These are phyloP conservation scores for Theonella swinhoei DNA, from an alignment of 37 sponge, comb jelly and placozoan species.

Conservation along the genomic window DNA sequence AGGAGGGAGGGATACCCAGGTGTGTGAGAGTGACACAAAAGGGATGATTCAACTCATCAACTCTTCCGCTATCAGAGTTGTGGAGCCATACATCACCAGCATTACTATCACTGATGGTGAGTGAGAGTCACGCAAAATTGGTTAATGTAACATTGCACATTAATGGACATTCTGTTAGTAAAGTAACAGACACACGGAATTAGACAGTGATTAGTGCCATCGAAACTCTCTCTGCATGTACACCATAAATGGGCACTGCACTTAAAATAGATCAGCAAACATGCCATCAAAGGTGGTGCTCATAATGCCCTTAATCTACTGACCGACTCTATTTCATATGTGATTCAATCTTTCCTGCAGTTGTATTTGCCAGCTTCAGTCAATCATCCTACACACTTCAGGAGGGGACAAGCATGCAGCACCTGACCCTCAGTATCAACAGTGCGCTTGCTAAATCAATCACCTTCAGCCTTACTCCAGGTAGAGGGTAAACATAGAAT, in stretches of 20 bases:
- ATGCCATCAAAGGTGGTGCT: too few relatives aligned
- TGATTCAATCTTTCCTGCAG: too few relatives aligned
- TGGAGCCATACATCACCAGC: background rate
- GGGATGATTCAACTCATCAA: background rate
- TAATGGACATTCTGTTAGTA: background rate
- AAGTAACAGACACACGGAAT: too few relatives aligned
- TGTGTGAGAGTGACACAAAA: background rate
- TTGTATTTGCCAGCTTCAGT: background rate
- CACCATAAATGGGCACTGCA: too few relatives aligned
- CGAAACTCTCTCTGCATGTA: background rate
- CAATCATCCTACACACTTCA: background rate
- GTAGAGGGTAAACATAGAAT: too few relatives aligned
- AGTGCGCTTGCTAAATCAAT: background rate
- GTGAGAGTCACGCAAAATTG: too few relatives aligned
- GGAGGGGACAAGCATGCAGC: background rate
- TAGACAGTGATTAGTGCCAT: too few relatives aligned
- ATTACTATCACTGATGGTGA: background rate
- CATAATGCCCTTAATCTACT: too few relatives aligned
- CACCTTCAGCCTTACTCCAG: background rate
- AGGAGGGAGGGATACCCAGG: background rate
- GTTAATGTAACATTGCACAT: too few relatives aligned
- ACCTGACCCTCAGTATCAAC: background rate
- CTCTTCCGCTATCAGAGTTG: background rate
- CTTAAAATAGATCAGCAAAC: too few relatives aligned
- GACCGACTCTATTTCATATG: too few relatives aligned